phyloP scores from a whole-genome alignment of 1,140 invertebrate genomes.

The Octopus sinensis region DNA sequence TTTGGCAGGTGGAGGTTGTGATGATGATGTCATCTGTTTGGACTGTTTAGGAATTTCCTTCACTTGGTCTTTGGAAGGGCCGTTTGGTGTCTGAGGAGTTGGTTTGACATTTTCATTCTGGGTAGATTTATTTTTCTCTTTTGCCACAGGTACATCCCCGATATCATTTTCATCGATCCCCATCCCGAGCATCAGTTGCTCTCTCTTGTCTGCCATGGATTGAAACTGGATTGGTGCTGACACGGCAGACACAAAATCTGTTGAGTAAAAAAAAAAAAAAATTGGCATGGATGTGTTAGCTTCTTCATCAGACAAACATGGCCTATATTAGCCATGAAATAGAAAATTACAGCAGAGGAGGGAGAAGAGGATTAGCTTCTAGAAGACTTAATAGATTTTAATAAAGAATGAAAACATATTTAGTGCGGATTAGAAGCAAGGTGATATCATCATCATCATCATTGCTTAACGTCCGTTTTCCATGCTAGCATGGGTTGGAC shows the following conservation, averaged over 20 bases:
- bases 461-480: no score
- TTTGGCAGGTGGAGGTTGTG: constrained; percentile 1
- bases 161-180: constrained; percentile 68
- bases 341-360: no score
- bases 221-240: constrained; percentile 92
- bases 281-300: not conserved
- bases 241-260: constrained; percentile 93
- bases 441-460: no score
- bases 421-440: no score
- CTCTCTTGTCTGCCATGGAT: constrained; percentile 84
- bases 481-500: no score
- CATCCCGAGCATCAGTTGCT: constrained; percentile 89
- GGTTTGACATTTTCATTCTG: not conserved
- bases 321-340: no score
- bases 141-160: constrained; percentile 48
- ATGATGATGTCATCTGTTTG: constrained; percentile 1
- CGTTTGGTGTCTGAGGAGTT: not conserved
- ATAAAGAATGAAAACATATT: no score
- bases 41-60: constrained; percentile 15
- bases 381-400: no score
- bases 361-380: no score
- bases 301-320: not conserved
- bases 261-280: not conserved
- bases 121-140: not conserved
- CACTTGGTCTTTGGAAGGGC: not conserved